Percentiles rank a stretch among this genome's conserved stretches.
Evolutionary conservation across 2,113 vertebrate species (phyloP).

Genomic region (Gnathonemus echidnorhynchus): DNA sequence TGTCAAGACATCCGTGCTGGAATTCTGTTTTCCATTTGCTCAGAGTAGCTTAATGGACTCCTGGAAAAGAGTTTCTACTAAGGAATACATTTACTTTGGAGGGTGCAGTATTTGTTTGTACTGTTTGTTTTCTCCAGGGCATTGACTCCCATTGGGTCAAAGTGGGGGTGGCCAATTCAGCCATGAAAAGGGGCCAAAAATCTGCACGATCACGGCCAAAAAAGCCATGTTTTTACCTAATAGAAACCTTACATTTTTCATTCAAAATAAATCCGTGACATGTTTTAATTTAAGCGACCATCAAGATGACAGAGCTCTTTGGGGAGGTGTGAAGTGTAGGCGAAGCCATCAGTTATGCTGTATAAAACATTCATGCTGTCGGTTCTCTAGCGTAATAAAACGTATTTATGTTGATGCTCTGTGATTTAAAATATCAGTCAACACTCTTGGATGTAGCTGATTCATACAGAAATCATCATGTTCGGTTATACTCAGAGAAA

Average conservation of each 20-base stretch:
- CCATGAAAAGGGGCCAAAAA: neutral
- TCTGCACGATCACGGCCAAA: neutral
- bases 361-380: neutral
- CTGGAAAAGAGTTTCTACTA: constrained; percentile 42
- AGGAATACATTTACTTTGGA: constrained; percentile 41
- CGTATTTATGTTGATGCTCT: neutral
- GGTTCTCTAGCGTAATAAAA: neutral
- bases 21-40: constrained; percentile 46
- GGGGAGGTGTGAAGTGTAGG: neutral
- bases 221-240: neutral
- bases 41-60: constrained; percentile 50
- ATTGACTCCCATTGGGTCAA: neutral
- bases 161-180: neutral
- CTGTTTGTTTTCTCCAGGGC: neutral
- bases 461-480: neutral
- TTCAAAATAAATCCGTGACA: neutral
- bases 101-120: neutral
- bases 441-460: neutral
- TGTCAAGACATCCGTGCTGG: constrained; percentile 25
- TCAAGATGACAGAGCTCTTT: neutral
- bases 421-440: constrained; percentile 3
- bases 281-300: neutral
- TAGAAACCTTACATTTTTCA: neutral
- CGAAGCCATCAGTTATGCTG: neutral
- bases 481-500: neutral